These are phyloP conservation scores for Acanthosoma haemorrhoidale DNA, from an alignment of 2,888 invertebrate species.

Conservation along the genomic window DNA sequence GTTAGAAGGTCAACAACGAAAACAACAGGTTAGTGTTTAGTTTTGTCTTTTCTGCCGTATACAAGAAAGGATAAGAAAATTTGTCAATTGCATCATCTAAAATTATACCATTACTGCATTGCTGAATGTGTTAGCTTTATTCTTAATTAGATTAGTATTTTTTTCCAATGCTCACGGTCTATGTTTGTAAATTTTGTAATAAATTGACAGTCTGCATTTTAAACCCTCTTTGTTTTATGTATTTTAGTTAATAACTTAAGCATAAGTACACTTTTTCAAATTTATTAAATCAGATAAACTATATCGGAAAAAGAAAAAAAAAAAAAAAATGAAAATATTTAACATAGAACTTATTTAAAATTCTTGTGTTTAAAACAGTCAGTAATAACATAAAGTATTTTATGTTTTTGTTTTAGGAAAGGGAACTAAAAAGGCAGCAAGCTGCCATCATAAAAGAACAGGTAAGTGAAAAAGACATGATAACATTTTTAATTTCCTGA, in stretches of 20 bases:
- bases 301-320: too few relatives aligned
- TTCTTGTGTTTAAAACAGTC: too few relatives aligned
- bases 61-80: background rate
- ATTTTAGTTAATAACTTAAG: too few relatives aligned
- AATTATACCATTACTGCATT: background rate
- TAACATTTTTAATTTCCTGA: too few relatives aligned
- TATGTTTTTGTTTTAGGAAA: conserved; percentile 58
- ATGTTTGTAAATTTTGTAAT: background rate
- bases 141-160: background rate
- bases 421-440: conserved; percentile 85
- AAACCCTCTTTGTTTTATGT: background rate
- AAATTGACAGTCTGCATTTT: background rate
- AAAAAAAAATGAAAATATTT: too few relatives aligned
- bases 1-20: conserved; percentile 75
- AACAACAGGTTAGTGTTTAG: conserved; percentile 65
- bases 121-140: conserved; percentile 3
- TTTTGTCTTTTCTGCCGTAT: background rate
- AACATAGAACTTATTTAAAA: background rate
- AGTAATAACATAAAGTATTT: too few relatives aligned
- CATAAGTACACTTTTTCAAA: too few relatives aligned
- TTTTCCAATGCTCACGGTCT: background rate
- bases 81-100: background rate
- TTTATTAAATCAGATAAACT: too few relatives aligned
- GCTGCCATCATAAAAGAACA: conserved; percentile 84
- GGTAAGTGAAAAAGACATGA: conserved; percentile 54